Evolutionary conservation across 2,888 invertebrate species (phyloP).

Genomic region (Noctua janthe): DNA sequence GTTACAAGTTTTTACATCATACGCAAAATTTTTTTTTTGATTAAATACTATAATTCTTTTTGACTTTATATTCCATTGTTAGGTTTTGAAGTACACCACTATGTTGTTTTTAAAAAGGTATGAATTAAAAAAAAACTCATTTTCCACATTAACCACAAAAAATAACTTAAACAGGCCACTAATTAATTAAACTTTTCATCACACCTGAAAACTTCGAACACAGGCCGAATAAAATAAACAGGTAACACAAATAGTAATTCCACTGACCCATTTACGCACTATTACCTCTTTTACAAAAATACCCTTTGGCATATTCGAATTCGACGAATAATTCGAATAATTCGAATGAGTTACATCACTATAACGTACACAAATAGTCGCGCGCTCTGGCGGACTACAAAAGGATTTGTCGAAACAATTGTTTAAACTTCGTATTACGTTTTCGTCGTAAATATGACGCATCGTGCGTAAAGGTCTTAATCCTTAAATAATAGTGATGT

Average conservation of each 20-base stretch:
- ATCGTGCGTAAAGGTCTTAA: constrained; percentile 56
- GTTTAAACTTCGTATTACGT: constrained; percentile 66
- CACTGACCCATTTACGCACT: constrained; percentile 12
- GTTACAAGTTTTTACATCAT: not conserved
- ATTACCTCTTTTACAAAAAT: constrained; percentile 35
- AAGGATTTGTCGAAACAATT: constrained; percentile 68
- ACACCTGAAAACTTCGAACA: constrained; percentile 18
- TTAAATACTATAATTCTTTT: no score
- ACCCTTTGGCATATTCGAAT: constrained; percentile 24
- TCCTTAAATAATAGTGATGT: constrained; percentile 65
- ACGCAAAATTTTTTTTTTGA: no score
- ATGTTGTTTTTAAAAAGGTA: not conserved
- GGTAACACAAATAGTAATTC: constrained; percentile 22
- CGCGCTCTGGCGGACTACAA: constrained; percentile 50
- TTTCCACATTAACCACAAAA: not conserved
- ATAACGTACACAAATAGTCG: constrained; percentile 41
- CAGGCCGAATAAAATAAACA: constrained; percentile 15
- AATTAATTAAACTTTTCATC: constrained; percentile 12
- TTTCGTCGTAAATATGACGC: constrained; percentile 57
- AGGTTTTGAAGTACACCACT: no score
- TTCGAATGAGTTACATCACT: constrained; percentile 51
- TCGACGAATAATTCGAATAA: constrained; percentile 19
- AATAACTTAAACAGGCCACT: not conserved
- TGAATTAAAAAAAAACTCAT: no score
- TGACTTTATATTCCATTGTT: no score